Evolutionary conservation across 2,888 invertebrate species (phyloP).

Genomic region (Cerceris rybyensis): DNA sequence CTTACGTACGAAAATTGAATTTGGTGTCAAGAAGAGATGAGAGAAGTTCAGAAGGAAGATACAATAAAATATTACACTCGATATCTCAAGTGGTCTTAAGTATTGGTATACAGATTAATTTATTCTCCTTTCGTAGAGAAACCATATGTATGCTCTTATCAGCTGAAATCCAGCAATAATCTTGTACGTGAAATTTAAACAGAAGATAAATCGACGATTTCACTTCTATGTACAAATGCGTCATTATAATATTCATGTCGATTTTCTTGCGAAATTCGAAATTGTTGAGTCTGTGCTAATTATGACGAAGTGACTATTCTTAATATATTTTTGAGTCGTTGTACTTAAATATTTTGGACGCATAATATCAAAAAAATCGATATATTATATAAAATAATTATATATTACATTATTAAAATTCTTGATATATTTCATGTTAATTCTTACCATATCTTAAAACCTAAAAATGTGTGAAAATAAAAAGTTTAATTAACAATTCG

Average conservation of each 20-base stretch:
- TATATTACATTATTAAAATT: too few species aligned
- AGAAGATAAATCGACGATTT: conserved; percentile 68
- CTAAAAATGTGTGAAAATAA: too few species aligned
- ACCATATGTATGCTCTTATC: conserved; percentile 55
- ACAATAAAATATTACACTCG: conserved; percentile 45
- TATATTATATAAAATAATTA: too few species aligned
- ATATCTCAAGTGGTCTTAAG: conserved; percentile 63
- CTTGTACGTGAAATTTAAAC: conserved; percentile 54
- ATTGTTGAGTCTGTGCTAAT: conserved; percentile 86
- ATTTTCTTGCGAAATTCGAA: conserved; percentile 91
- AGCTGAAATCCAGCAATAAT: conserved; percentile 51
- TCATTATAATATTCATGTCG: conserved; percentile 86
- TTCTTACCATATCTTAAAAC: too few species aligned
- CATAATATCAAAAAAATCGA: background rate
- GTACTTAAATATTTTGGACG: background rate
- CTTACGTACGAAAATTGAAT: too few species aligned
- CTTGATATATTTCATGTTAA: too few species aligned
- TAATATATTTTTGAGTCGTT: conserved; percentile 6
- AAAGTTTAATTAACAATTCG: too few species aligned
- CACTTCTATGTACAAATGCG: conserved; percentile 84
- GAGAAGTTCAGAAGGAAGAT: background rate
- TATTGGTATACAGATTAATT: conserved; percentile 54
- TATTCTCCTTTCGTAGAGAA: conserved; percentile 60
- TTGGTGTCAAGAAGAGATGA: too few species aligned
- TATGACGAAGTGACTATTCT: conserved; percentile 48